These are phyloP conservation scores for Cataglyphis hispanica DNA, from an alignment of 1,140 invertebrate species.

Conservation along the genomic window DNA sequence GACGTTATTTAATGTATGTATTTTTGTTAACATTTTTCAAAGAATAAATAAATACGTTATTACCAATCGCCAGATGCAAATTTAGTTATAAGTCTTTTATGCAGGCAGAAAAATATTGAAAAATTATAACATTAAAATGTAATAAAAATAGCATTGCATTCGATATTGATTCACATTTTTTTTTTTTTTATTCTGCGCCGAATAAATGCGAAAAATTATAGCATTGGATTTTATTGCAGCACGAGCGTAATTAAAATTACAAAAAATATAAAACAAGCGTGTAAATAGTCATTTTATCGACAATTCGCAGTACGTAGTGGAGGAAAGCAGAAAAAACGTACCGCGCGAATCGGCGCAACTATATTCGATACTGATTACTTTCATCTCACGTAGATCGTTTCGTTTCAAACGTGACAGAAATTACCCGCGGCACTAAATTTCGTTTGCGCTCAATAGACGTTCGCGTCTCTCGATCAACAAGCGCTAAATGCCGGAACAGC, in stretches of 20 bases:
- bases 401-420: conserved; percentile 71
- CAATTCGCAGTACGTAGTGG: background rate
- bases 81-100: background rate
- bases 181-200: background rate
- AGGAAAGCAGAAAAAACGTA: conserved; percentile 45
- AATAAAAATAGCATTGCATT: background rate
- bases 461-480: conserved; percentile 42
- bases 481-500: conserved; percentile 64
- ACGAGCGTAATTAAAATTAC: background rate
- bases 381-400: conserved; percentile 75
- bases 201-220: conserved; percentile 43
- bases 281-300: conserved; percentile 66
- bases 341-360: background rate
- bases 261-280: conserved; percentile 21
- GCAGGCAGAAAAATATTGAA: background rate
- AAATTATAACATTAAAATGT: conserved; percentile 12
- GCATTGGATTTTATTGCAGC: conserved; percentile 23
- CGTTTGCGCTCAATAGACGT: conserved; percentile 62
- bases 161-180: background rate
- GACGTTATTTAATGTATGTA: background rate
- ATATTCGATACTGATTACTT: conserved; percentile 68
- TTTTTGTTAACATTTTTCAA: background rate
- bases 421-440: conserved; percentile 66
- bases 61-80: background rate
- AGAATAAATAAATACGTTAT: background rate